A percentile compares a stretch with the other conserved stretches of the same genome.
These are phyloP conservation scores for Drosophila mayri DNA, from an alignment of 1,140 invertebrate genomes.

Conservation along the genomic window DNA sequence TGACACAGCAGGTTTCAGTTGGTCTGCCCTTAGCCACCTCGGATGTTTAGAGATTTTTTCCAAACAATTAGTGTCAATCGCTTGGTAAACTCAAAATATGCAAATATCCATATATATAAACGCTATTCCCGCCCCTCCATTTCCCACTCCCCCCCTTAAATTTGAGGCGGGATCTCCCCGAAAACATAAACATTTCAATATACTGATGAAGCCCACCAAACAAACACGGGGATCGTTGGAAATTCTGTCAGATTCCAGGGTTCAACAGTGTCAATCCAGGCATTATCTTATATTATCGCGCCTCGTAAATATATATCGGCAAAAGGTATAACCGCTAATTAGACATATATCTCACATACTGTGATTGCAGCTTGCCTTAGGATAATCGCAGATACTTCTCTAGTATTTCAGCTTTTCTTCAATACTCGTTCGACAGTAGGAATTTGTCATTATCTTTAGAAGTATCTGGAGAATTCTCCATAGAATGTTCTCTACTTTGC, in stretches of 20 bases:
- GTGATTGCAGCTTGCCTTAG: slow-evolving; percentile 5
- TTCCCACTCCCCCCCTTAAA: neutral
- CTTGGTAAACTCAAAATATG: slow-evolving; percentile 77
- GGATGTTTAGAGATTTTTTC: slow-evolving; percentile 64
- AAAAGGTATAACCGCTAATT: neutral
- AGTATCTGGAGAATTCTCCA: neutral
- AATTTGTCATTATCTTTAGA: neutral
- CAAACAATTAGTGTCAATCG: slow-evolving; percentile 81
- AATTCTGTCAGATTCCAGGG: slow-evolving; percentile 7
- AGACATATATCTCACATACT: neutral
- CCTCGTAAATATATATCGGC: slow-evolving; percentile 8
- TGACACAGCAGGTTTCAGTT: slow-evolving; percentile 13
- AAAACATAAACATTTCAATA: slow-evolving; percentile 29
- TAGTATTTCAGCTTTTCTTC: neutral
- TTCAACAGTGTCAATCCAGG: slow-evolving; percentile 6
- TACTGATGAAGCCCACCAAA: neutral
- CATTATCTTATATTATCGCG: neutral
- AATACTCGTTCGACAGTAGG: neutral
- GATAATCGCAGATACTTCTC: neutral
- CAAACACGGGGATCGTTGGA: slow-evolving; percentile 11
- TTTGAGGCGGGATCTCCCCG: slow-evolving; percentile 10
- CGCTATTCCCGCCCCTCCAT: slow-evolving; percentile 24
- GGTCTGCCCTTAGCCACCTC: slow-evolving; percentile 53
- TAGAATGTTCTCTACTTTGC: neutral
- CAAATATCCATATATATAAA: slow-evolving; percentile 64